A percentile compares a stretch with the other conserved stretches of the same genome.
These are phyloP conservation scores for Lottia scabra DNA, from an alignment of 2,888 invertebrate genomes.

Conservation along the genomic window DNA sequence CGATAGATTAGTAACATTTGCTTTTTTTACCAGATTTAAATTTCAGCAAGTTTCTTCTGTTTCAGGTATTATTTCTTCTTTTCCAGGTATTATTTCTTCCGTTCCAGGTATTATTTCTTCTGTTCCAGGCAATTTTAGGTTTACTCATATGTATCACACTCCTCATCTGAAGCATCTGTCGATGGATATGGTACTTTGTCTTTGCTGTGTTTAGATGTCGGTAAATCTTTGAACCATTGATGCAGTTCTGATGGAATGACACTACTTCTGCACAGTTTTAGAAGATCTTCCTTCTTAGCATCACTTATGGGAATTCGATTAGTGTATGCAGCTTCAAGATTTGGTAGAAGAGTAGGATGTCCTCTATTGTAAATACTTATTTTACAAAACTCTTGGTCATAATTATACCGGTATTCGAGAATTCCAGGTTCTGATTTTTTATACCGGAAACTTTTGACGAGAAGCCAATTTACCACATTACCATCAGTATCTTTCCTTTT, in stretches of 20 bases:
- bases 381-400: not conserved
- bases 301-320: conserved; percentile 3
- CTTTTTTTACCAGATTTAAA: too few species aligned
- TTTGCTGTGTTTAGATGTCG: conserved; percentile 8
- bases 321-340: conserved; percentile 5
- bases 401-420: conserved; percentile 5
- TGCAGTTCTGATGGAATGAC: conserved; percentile 13
- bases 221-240: conserved; percentile 10
- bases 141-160: not conserved
- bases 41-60: too few species aligned
- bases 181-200: conserved; percentile 2
- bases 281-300: conserved; percentile 12
- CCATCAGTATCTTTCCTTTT: conserved; percentile 8
- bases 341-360: not conserved
- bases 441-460: conserved; percentile 14
- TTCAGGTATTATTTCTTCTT: too few species aligned
- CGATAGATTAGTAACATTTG: too few species aligned
- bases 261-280: conserved; percentile 7
- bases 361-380: not conserved
- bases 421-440: conserved; percentile 1
- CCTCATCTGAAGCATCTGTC: not conserved
- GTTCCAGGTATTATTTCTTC: too few species aligned
- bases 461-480: conserved; percentile 8
- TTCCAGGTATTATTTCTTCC: too few species aligned
- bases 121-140: too few species aligned